A percentile compares a stretch with the other conserved stretches of the same genome.
These are phyloP conservation scores for Python bivittatus DNA, from an alignment of 2,113 vertebrate species.

Conservation along the genomic window DNA sequence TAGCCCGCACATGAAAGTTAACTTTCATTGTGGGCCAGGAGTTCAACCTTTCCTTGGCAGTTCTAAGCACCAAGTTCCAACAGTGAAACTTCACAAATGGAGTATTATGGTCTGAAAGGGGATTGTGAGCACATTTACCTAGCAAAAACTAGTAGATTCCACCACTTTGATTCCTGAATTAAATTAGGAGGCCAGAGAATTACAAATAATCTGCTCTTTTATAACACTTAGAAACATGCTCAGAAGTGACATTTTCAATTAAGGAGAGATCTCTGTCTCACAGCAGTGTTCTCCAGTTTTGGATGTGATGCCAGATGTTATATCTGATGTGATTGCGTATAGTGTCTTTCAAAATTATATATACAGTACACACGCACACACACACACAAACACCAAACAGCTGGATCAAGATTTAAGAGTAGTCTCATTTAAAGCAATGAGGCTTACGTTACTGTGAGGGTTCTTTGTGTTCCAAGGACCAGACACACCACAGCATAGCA, in stretches of 20 bases:
- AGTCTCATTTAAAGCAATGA: neutral
- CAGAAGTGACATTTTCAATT: neutral
- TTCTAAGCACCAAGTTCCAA: neutral
- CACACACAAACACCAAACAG: neutral
- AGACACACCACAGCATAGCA: too few relatives aligned
- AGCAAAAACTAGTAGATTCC: neutral
- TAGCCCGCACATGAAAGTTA: neutral
- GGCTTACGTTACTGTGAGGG: neutral
- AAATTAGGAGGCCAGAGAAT: neutral
- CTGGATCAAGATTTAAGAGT: neutral
- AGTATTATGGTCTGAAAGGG: neutral
- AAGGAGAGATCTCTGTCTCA: neutral
- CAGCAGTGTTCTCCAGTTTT: neutral
- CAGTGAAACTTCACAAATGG: neutral
- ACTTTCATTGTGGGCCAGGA: neutral
- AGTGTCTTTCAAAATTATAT: neutral
- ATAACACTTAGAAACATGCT: neutral
- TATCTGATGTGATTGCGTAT: neutral
- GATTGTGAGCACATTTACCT: neutral
- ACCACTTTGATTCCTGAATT: neutral
- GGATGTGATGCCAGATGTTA: neutral
- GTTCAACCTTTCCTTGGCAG: neutral
- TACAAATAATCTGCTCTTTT: neutral
- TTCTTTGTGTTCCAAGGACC: too few relatives aligned
- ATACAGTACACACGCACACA: too few relatives aligned